Percentiles rank a stretch among this genome's conserved stretches.
These are phyloP conservation scores for Philhelius pedissequus DNA, from an alignment of 2,888 invertebrate species.

Conservation along the genomic window DNA sequence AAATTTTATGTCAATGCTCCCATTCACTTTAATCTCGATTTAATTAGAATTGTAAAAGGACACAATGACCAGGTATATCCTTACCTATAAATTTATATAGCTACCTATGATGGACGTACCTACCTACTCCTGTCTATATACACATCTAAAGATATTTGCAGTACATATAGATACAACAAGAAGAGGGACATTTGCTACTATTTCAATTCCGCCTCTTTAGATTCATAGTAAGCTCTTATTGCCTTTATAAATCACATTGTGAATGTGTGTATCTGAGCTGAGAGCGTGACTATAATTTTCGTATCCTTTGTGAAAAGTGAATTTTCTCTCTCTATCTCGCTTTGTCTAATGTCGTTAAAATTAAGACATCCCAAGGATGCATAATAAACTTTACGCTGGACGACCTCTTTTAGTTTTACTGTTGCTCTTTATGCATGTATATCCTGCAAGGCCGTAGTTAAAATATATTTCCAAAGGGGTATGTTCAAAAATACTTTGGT, in stretches of 20 bases:
- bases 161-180: background rate
- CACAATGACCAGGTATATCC: conserved; percentile 45
- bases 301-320: conserved; percentile 31
- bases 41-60: conserved; percentile 62
- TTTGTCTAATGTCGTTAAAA: conserved; percentile 56
- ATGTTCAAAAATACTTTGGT: too few relatives aligned
- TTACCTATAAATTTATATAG: background rate
- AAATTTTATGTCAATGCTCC: conserved; percentile 62
- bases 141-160: background rate
- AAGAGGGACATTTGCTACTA: conserved; percentile 20
- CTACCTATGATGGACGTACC: background rate
- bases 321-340: too few relatives aligned
- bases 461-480: background rate
- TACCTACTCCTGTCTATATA: too few relatives aligned
- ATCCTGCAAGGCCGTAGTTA: background rate
- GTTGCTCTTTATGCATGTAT: conserved; percentile 9
- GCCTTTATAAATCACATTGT: conserved; percentile 58
- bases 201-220: background rate
- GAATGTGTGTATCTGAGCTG: background rate
- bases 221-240: conserved; percentile 36
- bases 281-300: conserved; percentile 56
- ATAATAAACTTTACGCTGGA: conserved; percentile 64
- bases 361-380: conserved; percentile 61
- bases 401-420: conserved; percentile 38
- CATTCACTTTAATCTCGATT: conserved; percentile 62